Base-by-base conservation (phyloP, 2,797 vertebrate species). In the Sus cebifrons region DNA sequence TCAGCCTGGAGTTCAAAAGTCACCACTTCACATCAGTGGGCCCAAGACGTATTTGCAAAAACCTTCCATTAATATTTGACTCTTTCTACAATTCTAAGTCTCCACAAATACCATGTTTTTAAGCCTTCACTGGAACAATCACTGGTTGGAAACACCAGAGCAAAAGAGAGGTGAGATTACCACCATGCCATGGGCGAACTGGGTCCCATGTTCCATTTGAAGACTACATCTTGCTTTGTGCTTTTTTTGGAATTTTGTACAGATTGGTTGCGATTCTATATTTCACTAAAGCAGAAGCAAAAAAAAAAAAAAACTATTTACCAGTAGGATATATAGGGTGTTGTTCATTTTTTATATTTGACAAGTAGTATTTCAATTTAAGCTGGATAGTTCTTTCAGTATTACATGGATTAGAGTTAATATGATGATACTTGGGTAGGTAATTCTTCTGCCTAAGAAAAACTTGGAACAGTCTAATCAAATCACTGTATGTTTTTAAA, bases 61-160 rank as follows among this genome's bases (percentile, higher is more conserved):
- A 75, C 95, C 90, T 85, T 96, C 83, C 95, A 84, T 95, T 94
- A 97, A 95, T 89, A 95, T 98, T 98, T 98, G 84, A 97, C 74
- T 95, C 62, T 97, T 96, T 95, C 95, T 96, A 70, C 93, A 93
- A 96, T 52, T 97, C 97, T 98, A 96, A 71, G 21, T 91, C 93
- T 98, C 90, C 77, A 92, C 96, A 96, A 74, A 94, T 91, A 93
- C 52, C 2, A 0, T 60, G 92, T 62, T 96, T 94, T 94, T 93
- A 96, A 96, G 3, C 23, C 62, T 97, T 68, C 65, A 10, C 54
- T 49, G 79, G 89, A 85, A 94, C 11, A 10, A 93, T 95, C 94
- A 83, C 93, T 88, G 75, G 71, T 82, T 92, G 16, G 88, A 93
- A 98, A 90, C 44, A 93, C 11, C 2, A 84, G 25, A 36, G 36